Evolutionary conservation across 2,113 vertebrate species (phyloP), one percentile per base, ranked within the genome.

Genomic region (Gopherus flavomarginatus): DNA sequence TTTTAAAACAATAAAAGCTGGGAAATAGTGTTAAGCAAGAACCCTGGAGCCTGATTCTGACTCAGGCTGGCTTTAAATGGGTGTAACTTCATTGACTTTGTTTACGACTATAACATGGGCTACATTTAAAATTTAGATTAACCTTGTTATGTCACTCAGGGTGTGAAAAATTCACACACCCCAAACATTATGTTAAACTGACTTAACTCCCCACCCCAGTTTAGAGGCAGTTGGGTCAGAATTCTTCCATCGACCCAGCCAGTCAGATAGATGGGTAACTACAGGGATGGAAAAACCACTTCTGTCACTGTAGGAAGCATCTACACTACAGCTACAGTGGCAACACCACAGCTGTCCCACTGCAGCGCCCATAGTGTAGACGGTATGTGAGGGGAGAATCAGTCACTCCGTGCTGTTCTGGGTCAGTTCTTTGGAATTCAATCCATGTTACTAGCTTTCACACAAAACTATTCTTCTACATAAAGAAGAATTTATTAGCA

Each of bases 1-100:
- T 53, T 86, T 96, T 93, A 95, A 97, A 97, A 96, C 84, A 93
- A 0, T 95, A 97, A 91, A 91, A 91, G 93, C 75, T 78, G 44
- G 42, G 44, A 78, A 78, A 44, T 42, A 44, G 44, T 27, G 13
- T 4, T 78, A 78, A 78, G 38, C 42, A 38, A 38, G 35, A 72
- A 78, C 11, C 22, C 22, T 27, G 44, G 26, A 78, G 26, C 42
- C 22, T 78, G 75, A 78, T 78, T 78, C 13, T 27, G 42, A 78
- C 13, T 78, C 42, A 78, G 6, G 27, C 5, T 78, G 65, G 75
- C 75, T 78, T 26, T 26, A 81, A 0, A 0, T 53, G 24, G 50
- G 56, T 92, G 89, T 88, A 88, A 85, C 56, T 2, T 38, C 0
- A 44, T 81, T 82, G 79, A 35, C 9, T 72, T n/a, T 35, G 78